Percentiles rank a stretch among this genome's conserved stretches.
Conservation (phyloP, 1,140 invertebrate genomes). For the Atopsyche davidsoni region DNA sequence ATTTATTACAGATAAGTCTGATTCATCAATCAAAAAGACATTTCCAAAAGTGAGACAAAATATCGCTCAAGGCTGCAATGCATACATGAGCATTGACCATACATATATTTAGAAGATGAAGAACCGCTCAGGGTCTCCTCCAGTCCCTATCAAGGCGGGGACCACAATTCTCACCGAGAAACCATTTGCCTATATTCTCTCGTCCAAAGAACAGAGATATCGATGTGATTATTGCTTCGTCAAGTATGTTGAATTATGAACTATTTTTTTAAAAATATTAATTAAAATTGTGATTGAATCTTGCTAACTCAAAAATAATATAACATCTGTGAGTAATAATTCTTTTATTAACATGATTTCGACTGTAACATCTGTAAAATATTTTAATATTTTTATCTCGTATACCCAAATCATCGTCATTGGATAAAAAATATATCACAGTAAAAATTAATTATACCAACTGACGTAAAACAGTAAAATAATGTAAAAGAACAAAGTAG, state of each 20-base stretch:
- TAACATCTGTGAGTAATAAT: neutral
- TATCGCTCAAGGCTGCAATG: no score
- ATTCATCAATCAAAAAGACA: no score
- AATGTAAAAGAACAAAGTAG: no score
- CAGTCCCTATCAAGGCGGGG: conserved; percentile 34
- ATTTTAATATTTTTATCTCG: neutral
- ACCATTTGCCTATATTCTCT: conserved; percentile 53
- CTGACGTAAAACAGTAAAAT: no score
- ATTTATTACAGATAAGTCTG: no score
- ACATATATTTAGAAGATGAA: no score
- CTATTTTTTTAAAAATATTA: conserved; percentile 11
- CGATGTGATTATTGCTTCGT: conserved; percentile 55
- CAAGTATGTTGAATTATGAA: conserved; percentile 43
- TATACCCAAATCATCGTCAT: neutral
- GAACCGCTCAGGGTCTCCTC: conserved; percentile 6
- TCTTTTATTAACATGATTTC: neutral
- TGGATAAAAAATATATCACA: neutral
- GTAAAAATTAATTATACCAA: conserved; percentile 1
- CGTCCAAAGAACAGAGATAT: conserved; percentile 45
- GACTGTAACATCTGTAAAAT: neutral
- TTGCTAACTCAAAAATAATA: neutral
- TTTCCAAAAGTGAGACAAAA: no score
- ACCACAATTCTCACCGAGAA: conserved; percentile 45
- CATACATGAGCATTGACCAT: no score
- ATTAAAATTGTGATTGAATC: neutral